Evolutionary conservation across 2,797 vertebrate genomes (phyloP).

Genomic region (Paramormyrops hopkinsi): DNA sequence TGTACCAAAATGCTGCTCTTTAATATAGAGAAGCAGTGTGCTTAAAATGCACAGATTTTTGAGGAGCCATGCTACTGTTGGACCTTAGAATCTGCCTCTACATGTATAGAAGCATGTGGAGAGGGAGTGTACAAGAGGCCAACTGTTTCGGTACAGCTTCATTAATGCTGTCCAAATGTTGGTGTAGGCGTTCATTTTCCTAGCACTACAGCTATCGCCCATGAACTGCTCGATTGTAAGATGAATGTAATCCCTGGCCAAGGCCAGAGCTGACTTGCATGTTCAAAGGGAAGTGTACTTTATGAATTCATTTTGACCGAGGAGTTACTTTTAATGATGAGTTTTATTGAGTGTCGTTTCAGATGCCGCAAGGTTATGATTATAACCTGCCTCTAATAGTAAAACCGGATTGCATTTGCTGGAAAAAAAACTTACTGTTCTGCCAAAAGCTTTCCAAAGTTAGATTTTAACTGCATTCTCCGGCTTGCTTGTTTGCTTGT

Average conservation of each 20-base stretch:
- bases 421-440: neutral
- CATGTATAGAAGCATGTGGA: neutral
- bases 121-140: neutral
- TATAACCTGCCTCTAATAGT: neutral
- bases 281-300: neutral
- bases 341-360: slow-evolving; percentile 9
- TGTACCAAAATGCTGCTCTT: neutral
- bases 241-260: neutral
- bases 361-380: slow-evolving; percentile 5
- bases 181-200: neutral
- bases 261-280: neutral
- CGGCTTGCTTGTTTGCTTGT: neutral
- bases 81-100: neutral
- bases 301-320: neutral
- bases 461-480: neutral
- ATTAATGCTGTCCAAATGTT: neutral
- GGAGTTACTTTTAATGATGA: slow-evolving; percentile 3
- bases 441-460: neutral
- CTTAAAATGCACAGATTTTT: neutral
- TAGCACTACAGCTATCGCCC: neutral
- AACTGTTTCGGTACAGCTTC: neutral
- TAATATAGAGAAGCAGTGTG: neutral
- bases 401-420: neutral
- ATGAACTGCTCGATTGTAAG: neutral
- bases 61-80: neutral